phyloP scores from a whole-genome alignment of 2,113 vertebrate genomes.

The Microcebus tavaratra region DNA sequence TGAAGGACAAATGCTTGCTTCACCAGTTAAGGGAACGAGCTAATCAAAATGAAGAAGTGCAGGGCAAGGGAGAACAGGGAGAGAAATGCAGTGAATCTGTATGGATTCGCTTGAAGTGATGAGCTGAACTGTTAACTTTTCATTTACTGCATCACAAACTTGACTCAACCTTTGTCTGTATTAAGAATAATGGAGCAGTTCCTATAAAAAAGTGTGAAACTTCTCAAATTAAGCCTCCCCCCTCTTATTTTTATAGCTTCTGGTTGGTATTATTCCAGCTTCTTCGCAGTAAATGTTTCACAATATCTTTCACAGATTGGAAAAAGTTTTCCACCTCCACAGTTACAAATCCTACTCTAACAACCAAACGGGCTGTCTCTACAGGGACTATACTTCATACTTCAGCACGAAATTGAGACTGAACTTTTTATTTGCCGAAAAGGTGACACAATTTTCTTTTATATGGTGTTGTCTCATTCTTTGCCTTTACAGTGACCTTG shows the following conservation, averaged over 20 bases:
- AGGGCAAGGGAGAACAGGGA: constrained; percentile 27
- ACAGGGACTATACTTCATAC: constrained; percentile 69
- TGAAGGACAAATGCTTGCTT: constrained; percentile 78
- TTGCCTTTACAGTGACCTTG: constrained; percentile 64
- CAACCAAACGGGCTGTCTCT: constrained; percentile 58
- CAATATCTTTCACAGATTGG: constrained; percentile 73
- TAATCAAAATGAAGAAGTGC: constrained; percentile 73
- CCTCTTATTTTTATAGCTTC: constrained; percentile 71
- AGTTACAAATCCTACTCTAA: constrained; percentile 77
- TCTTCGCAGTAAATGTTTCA: constrained; percentile 75
- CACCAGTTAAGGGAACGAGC: constrained; percentile 70
- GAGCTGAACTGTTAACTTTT: constrained; percentile 78
- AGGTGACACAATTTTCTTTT: constrained; percentile 67
- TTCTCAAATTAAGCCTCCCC: constrained; percentile 71
- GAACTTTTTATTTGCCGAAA: constrained; percentile 73
- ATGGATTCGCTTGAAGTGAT: constrained; percentile 65
- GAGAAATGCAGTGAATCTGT: constrained; percentile 64
- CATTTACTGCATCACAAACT: constrained; percentile 79
- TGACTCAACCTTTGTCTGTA: constrained; percentile 74
- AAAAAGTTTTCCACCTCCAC: constrained; percentile 74
- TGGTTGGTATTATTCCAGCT: constrained; percentile 75
- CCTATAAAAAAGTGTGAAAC: constrained; percentile 63
- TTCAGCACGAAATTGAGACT: constrained; percentile 67
- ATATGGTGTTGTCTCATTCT: constrained; percentile 44
- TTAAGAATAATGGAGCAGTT: constrained; percentile 72